These are phyloP conservation scores for Hydrozoanthus tunicans DNA, from an alignment of 64 coral and sea anemone species.

Conservation along the genomic window DNA sequence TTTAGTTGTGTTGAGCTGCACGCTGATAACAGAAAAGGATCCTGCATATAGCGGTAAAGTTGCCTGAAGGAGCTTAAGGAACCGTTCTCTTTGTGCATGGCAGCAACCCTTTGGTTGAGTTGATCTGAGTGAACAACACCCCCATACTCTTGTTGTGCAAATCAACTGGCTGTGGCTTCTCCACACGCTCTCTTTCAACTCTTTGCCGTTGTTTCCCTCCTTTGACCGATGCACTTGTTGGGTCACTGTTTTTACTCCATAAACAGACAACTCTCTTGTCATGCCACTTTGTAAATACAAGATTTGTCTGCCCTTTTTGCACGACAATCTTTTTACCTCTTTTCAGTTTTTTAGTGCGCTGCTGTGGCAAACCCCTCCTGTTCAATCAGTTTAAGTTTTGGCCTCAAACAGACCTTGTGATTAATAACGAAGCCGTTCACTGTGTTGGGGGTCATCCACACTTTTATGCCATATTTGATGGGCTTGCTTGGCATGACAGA, in stretches of 20 bases:
- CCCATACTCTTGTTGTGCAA: conserved; percentile 49
- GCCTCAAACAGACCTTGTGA: not conserved
- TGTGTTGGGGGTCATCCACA: no score
- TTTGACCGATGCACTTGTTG: not conserved
- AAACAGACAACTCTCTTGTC: conserved; percentile 20
- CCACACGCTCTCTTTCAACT: no score
- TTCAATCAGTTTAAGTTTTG: not conserved
- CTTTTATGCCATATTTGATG: no score
- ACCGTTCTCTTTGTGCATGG: no score
- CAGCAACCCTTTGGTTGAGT: not conserved
- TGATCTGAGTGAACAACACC: conserved; percentile 36
- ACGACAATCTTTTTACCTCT: not conserved
- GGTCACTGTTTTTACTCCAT: conserved; percentile 24
- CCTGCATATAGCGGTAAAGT: no score
- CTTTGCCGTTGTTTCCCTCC: no score
- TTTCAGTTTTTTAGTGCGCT: not conserved
- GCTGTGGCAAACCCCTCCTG: not conserved
- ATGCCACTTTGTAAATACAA: conserved; percentile 10
- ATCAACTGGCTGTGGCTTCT: not conserved
- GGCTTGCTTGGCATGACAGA: no score
- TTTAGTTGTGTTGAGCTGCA: no score
- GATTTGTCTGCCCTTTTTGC: not conserved
- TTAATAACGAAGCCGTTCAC: no score
- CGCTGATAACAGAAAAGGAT: no score
- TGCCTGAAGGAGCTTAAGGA: no score